Base-by-base conservation (phyloP, 2,888 invertebrate genomes). In the Dryococelus australis region DNA sequence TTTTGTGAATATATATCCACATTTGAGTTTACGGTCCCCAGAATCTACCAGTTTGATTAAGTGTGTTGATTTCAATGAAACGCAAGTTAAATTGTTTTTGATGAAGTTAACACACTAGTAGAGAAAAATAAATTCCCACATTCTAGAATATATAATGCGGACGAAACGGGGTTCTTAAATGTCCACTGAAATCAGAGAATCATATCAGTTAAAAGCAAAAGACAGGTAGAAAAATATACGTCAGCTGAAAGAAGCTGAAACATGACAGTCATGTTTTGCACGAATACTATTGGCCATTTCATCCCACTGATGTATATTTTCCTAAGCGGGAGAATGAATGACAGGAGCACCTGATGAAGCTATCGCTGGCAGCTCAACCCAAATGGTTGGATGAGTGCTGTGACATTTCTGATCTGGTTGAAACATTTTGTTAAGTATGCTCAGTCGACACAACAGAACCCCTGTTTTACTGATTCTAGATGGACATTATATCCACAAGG, bases 401-500 rank as follows among this genome's bases (percentile, higher is more conserved):
- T 35, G 4, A 28, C 24, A 27, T 43, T 83, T n/a, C 0, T 85
- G 47, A 20, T n/a, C 6, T 85, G 47, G 28, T 10, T 85, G 10
- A 20, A 43, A 43, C 27, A 16, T 6, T 86, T 86, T 16, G 79
- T 65, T 28, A 20, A 86, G 24, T 28, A 79, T 43, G 43, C 26
- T 43, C 28, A 86, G 3, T 0, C 26, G 4, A 65, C 78, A 10
- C 28, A 5, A 65, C n/a, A 86, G 27, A 26, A 86, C 27, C 65
- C 65, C 87, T 20, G 43, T 87, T 26, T 35, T 87, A 0, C 28
- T 84, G 20, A 27, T 65, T 20, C 8, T 65, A 28, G 87, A 84
- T 85, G 85, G 79, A n/a, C 84, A 84, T 47, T 24, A 28, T 12
- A 84, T 84, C 47, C 84, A 78, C 43, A 85, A 84, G 20, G 26